phyloP scores from a whole-genome alignment of 2,797 vertebrate species.

The Cyclura pinguis region DNA sequence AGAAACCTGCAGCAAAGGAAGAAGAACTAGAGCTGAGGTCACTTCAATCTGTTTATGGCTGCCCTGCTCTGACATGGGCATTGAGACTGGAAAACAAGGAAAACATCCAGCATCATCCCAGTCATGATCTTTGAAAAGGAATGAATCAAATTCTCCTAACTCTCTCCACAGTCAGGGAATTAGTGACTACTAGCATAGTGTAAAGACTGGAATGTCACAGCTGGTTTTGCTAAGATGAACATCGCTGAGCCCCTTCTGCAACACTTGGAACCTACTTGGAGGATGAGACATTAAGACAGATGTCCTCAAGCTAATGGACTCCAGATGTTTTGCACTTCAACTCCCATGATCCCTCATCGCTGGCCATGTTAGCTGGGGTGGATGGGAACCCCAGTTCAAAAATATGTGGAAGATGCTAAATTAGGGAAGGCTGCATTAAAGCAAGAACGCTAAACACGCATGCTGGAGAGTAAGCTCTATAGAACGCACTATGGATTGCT shows the following conservation, averaged over 20 bases:
- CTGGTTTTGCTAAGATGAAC: not conserved
- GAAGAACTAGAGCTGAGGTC: not conserved
- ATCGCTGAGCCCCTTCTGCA: not conserved
- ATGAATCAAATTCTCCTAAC: not conserved
- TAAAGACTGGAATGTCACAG: not conserved
- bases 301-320: not conserved
- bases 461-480: not conserved
- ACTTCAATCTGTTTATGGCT: not conserved
- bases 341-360: not conserved
- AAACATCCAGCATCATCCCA: too few species aligned
- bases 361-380: not conserved
- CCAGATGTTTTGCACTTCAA: not conserved
- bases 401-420: not conserved
- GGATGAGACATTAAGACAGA: not conserved
- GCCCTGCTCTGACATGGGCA: not conserved
- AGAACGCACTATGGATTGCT: too few species aligned
- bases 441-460: too few species aligned
- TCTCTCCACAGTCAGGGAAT: not conserved
- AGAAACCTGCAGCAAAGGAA: not conserved
- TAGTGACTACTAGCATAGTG: not conserved
- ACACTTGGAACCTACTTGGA: not conserved
- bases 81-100: not conserved
- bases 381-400: too few species aligned
- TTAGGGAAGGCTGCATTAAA: too few species aligned
- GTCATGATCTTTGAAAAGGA: not conserved